Percentiles rank a stretch among this genome's conserved stretches.
Evolutionary conservation across 2,797 vertebrate genomes (phyloP).

Genomic region (Platalea minor): DNA sequence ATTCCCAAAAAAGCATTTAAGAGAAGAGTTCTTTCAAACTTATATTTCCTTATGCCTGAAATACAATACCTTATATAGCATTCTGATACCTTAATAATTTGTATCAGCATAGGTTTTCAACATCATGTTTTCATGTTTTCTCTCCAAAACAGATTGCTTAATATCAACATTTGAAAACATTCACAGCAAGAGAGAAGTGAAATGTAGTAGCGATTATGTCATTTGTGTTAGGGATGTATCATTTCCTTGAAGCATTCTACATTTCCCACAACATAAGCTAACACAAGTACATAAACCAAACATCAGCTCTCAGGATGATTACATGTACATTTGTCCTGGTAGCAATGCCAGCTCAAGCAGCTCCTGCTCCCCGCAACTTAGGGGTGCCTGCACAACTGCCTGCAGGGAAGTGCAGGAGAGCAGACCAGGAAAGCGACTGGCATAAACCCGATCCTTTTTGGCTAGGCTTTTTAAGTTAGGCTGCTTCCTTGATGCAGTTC

Average conservation of each 20-base stretch:
- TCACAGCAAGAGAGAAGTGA: background rate
- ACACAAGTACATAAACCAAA: background rate
- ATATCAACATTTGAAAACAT: background rate
- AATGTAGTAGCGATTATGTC: rapidly evolving
- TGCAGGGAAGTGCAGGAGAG: too few relatives aligned
- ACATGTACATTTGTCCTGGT: rapidly evolving
- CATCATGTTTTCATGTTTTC: background rate
- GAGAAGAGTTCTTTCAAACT: background rate
- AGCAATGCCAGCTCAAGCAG: background rate
- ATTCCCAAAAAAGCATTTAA: background rate
- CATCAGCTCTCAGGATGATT: background rate
- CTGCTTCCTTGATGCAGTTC: background rate
- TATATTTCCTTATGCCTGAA: background rate
- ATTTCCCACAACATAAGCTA: background rate
- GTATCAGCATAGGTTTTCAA: background rate
- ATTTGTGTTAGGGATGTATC: too few relatives aligned
- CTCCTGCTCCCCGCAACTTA: background rate
- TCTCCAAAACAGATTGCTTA: background rate
- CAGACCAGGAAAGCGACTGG: background rate
- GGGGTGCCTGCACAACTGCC: rapidly evolving
- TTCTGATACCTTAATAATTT: background rate
- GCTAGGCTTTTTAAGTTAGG: background rate
- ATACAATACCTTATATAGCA: background rate
- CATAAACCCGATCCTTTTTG: background rate
- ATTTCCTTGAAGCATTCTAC: background rate